phyloP scores from a whole-genome alignment of 2,113 vertebrate genomes.

The Macrotus californicus region DNA sequence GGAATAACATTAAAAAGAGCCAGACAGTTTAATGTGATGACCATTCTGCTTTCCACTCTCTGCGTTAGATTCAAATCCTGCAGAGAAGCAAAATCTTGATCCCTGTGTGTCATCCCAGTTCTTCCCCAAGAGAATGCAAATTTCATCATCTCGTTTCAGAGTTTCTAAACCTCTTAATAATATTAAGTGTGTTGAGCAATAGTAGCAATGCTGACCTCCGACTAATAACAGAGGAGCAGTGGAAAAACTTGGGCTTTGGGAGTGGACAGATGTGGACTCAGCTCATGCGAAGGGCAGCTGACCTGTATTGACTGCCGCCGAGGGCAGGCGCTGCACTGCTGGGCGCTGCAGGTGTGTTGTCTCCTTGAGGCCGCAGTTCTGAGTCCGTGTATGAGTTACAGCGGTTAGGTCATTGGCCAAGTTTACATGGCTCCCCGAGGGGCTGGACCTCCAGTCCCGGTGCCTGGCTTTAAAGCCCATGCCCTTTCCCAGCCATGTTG shows the following conservation, averaged over 20 bases:
- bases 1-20: constrained; percentile 62
- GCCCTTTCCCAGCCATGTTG: background rate
- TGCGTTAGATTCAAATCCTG: background rate
- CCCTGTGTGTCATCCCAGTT: background rate
- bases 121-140: constrained; percentile 1
- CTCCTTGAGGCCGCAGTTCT: background rate
- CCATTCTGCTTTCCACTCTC: background rate
- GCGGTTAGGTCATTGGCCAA: background rate
- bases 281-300: background rate
- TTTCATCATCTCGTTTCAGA: constrained; percentile 23
- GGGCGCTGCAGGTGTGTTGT: background rate
- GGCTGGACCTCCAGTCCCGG: background rate
- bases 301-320: accelerated
- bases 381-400: background rate
- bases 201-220: constrained; percentile 11
- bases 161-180: constrained; percentile 35
- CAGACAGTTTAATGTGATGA: background rate
- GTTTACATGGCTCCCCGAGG: background rate
- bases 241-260: background rate
- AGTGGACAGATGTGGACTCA: background rate
- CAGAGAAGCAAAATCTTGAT: background rate
- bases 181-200: background rate
- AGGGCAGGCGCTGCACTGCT: accelerated
- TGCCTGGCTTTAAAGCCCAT: background rate
- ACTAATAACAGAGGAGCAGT: background rate